These are phyloP conservation scores for Chionodraco myersi DNA, from an alignment of 2,113 vertebrate species.

Conservation along the genomic window DNA sequence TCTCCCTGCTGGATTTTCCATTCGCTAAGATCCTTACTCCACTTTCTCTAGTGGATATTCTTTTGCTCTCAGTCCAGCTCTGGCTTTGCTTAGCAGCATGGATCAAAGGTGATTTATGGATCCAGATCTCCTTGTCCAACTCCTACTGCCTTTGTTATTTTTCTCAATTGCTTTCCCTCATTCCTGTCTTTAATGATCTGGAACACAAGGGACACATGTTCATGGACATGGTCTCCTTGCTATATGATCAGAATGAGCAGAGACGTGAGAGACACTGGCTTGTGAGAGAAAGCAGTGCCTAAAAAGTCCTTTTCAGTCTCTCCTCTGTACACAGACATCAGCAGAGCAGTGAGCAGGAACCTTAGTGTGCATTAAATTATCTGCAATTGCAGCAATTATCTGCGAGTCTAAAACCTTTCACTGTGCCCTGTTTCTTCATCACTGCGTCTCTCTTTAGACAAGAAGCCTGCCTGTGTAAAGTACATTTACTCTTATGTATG, in stretches of 20 bases:
- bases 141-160: conserved; percentile 27
- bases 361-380: conserved; percentile 63
- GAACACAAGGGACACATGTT: conserved; percentile 48
- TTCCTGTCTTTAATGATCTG: conserved; percentile 42
- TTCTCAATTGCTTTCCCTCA: not conserved
- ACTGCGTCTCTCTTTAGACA: conserved; percentile 14
- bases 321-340: conserved; percentile 47
- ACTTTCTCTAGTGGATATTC: conserved; percentile 37
- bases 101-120: conserved; percentile 58
- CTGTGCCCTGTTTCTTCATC: conserved; percentile 38
- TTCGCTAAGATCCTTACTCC: conserved; percentile 31
- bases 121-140: conserved; percentile 39
- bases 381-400: conserved; percentile 65
- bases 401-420: conserved; percentile 51
- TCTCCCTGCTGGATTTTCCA: conserved; percentile 55
- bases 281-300: conserved; percentile 1
- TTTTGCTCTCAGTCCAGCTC: conserved; percentile 36
- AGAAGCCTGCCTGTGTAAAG: conserved; percentile 14
- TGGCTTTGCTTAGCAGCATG: conserved; percentile 42
- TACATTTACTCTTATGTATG: conserved; percentile 12
- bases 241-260: conserved; percentile 22
- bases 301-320: conserved; percentile 17
- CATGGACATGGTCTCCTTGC: conserved; percentile 20
- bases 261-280: conserved; percentile 13
- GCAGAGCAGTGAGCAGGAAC: conserved; percentile 41